phyloP scores from a whole-genome alignment of 2,797 vertebrate species.

The Takifugu ocellatus region DNA sequence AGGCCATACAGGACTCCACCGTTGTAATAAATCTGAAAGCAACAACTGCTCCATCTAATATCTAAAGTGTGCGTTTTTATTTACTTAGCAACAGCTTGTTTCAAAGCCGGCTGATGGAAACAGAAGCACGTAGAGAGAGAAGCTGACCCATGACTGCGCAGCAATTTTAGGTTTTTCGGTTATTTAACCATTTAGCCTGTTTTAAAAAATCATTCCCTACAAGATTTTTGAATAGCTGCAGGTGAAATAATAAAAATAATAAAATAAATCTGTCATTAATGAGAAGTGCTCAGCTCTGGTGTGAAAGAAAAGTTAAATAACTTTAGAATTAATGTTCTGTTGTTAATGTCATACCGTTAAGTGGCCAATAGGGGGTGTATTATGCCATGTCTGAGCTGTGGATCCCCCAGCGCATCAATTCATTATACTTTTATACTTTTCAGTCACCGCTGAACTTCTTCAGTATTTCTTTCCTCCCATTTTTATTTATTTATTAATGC shows the following conservation, averaged over 20 bases:
- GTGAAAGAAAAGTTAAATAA: slow-evolving; percentile 23
- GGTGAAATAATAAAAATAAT: no score
- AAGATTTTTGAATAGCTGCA: no score
- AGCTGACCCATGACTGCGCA: not conserved
- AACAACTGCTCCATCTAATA: slow-evolving; percentile 59
- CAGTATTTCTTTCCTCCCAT: slow-evolving; percentile 5
- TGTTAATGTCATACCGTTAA: slow-evolving; percentile 30
- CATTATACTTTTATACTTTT: slow-evolving; percentile 7
- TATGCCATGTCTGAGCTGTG: slow-evolving; percentile 34
- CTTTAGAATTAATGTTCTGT: slow-evolving; percentile 17
- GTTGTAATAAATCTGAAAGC: slow-evolving; percentile 66
- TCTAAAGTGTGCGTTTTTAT: slow-evolving; percentile 58
- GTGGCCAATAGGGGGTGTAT: slow-evolving; percentile 66
- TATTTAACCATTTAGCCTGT: no score
- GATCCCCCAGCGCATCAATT: slow-evolving; percentile 1
- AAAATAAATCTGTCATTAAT: not conserved
- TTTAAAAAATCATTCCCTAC: no score
- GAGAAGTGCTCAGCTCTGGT: slow-evolving; percentile 9
- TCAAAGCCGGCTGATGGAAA: slow-evolving; percentile 58
- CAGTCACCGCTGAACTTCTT: slow-evolving; percentile 28
- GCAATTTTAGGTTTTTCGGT: no score
- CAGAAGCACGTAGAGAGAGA: slow-evolving; percentile 30
- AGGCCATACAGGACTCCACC: slow-evolving; percentile 38
- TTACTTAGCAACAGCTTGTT: slow-evolving; percentile 41
- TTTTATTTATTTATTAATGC: not conserved